Conservation (phyloP, 2,113 vertebrate species). For the Poicephalus meyeri region DNA sequence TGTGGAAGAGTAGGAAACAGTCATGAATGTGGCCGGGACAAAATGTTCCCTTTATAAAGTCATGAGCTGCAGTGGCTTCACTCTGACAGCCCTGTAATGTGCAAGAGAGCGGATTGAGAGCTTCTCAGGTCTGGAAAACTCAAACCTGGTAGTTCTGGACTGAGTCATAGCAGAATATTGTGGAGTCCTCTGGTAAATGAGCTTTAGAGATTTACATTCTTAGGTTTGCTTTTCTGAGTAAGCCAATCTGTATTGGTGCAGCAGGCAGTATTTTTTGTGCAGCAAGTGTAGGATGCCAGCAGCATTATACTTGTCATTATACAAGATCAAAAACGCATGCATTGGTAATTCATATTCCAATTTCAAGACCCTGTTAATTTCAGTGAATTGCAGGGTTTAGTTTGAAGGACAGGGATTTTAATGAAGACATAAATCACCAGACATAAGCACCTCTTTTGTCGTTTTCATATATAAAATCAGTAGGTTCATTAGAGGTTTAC, state of each 20-base stretch:
- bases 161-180: not conserved
- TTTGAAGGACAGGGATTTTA: constrained; percentile 49
- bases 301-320: not conserved
- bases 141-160: not conserved
- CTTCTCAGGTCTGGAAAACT: not conserved
- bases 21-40: not conserved
- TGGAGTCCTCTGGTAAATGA: not conserved
- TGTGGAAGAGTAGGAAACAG: not conserved
- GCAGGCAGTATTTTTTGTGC: not conserved
- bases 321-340: not conserved
- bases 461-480: not conserved
- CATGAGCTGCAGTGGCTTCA: not conserved
- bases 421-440: constrained; percentile 45
- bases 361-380: constrained; percentile 54
- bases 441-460: not conserved
- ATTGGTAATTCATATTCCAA: constrained; percentile 14
- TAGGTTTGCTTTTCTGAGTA: not conserved
- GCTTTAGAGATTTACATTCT: not conserved
- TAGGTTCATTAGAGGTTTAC: not conserved
- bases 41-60: not conserved
- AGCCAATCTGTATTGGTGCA: not conserved
- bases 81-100: not conserved
- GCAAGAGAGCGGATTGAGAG: not conserved
- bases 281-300: not conserved
- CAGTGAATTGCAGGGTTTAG: constrained; percentile 5